These are phyloP conservation scores for Hemiprocne comata DNA, from an alignment of 2,113 vertebrate species.

Conservation along the genomic window DNA sequence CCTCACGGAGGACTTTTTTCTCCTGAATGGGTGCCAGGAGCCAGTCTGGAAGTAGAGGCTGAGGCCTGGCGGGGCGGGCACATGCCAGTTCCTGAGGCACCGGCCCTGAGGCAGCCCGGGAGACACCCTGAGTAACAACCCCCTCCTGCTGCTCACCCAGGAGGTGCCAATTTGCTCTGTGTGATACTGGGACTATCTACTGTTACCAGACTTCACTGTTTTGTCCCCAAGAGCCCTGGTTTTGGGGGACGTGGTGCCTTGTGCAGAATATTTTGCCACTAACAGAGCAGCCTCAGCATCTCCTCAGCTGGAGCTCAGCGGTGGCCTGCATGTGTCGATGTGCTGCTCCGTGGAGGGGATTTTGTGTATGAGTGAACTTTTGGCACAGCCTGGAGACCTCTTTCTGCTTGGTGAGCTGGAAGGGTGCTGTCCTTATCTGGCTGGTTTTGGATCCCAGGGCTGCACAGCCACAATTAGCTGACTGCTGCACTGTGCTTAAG, in stretches of 20 bases:
- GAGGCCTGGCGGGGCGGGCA: fast-evolving
- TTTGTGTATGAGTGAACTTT: neutral
- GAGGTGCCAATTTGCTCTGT: neutral
- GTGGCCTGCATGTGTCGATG: fast-evolving
- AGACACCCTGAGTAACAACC: fast-evolving
- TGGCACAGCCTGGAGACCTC: neutral
- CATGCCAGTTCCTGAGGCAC: fast-evolving
- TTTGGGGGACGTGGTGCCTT: fast-evolving
- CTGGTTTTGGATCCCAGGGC: neutral
- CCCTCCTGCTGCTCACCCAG: neutral
- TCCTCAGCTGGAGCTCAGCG: neutral
- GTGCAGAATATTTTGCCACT: neutral
- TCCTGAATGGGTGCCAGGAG: neutral
- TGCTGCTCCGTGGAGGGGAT: fast-evolving
- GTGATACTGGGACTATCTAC: neutral
- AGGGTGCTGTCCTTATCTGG: neutral
- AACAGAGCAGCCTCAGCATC: neutral
- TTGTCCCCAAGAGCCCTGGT: neutral
- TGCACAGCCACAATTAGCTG: neutral
- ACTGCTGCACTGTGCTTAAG: neutral
- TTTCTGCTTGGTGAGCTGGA: neutral
- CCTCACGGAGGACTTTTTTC: neutral
- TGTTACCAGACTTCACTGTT: neutral
- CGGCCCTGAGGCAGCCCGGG: neutral
- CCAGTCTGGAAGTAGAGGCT: neutral